A percentile compares a stretch with the other conserved stretches of the same genome.
phyloP scores from a whole-genome alignment of 1,140 invertebrate genomes.

The Luehdorfia chinensis region DNA sequence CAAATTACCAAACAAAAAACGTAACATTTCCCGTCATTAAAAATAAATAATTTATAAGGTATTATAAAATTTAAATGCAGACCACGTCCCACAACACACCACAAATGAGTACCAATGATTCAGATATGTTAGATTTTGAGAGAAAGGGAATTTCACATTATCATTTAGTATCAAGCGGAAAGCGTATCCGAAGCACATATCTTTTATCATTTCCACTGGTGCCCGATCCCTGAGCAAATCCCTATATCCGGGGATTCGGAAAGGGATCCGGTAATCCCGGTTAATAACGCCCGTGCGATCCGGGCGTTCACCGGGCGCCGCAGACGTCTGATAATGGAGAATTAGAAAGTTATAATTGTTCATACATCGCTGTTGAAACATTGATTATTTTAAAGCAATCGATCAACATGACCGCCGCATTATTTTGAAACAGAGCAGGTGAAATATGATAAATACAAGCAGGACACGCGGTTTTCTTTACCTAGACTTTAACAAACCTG shows the following conservation, averaged over 20 bases:
- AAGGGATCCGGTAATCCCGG: slow-evolving; percentile 70
- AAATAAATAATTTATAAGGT: slow-evolving; percentile 16
- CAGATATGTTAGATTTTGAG: slow-evolving; percentile 7
- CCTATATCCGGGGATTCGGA: slow-evolving; percentile 60
- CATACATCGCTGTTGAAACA: slow-evolving; percentile 33
- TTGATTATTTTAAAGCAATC: not conserved
- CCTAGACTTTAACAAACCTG: too few relatives aligned
- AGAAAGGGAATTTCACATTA: slow-evolving; percentile 32
- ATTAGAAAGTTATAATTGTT: slow-evolving; percentile 67
- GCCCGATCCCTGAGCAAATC: slow-evolving; percentile 67
- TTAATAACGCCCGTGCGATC: slow-evolving; percentile 61
- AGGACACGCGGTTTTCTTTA: too few relatives aligned
- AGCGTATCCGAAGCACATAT: slow-evolving; percentile 56
- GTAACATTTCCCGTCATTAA: slow-evolving; percentile 10
- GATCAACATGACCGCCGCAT: too few relatives aligned
- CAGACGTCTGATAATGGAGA: slow-evolving; percentile 58
- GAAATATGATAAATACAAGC: too few relatives aligned
- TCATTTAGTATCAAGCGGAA: slow-evolving; percentile 30
- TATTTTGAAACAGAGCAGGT: too few relatives aligned
- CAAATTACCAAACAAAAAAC: not conserved
- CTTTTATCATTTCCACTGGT: slow-evolving; percentile 66
- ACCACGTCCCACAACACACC: not conserved
- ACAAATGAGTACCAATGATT: slow-evolving; percentile 8
- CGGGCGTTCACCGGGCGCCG: slow-evolving; percentile 29
- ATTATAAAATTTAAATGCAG: slow-evolving; percentile 4